Evolutionary conservation across 64 coral and sea anemone genomes (phyloP).

Genomic region (Anthopleura sola): DNA sequence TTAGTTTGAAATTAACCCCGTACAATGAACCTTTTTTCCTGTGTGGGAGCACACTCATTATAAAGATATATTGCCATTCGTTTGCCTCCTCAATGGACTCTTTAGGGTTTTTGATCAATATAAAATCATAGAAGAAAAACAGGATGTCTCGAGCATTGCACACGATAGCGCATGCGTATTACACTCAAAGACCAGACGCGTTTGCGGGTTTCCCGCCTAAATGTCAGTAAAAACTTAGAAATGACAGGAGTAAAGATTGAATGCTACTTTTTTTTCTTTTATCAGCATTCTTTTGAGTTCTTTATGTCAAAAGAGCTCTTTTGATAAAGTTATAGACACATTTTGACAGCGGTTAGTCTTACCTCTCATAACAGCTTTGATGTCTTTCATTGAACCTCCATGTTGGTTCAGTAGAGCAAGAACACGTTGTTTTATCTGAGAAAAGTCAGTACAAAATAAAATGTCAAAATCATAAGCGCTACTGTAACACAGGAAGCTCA

Average conservation of each 20-base stretch:
- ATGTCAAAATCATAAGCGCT: too few relatives aligned
- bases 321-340: neutral
- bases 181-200: too few relatives aligned
- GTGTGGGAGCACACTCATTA: neutral
- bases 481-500: neutral
- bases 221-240: too few relatives aligned
- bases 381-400: conserved; percentile 97
- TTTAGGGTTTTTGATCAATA: neutral
- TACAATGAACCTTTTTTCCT: neutral
- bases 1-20: neutral
- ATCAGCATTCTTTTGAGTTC: too few relatives aligned
- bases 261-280: too few relatives aligned
- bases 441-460: neutral
- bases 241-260: too few relatives aligned
- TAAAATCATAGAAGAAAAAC: neutral
- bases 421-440: conserved; percentile 77
- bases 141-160: neutral
- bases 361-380: conserved; percentile 96
- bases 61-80: neutral
- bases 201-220: too few relatives aligned
- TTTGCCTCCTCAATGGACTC: neutral
- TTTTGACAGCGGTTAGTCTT: neutral
- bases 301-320: neutral
- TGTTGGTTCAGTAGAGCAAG: conserved; percentile 95
- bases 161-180: too few relatives aligned